Evolutionary conservation across 2,797 vertebrate genomes (phyloP).

Genomic region (Thunnus albacares): DNA sequence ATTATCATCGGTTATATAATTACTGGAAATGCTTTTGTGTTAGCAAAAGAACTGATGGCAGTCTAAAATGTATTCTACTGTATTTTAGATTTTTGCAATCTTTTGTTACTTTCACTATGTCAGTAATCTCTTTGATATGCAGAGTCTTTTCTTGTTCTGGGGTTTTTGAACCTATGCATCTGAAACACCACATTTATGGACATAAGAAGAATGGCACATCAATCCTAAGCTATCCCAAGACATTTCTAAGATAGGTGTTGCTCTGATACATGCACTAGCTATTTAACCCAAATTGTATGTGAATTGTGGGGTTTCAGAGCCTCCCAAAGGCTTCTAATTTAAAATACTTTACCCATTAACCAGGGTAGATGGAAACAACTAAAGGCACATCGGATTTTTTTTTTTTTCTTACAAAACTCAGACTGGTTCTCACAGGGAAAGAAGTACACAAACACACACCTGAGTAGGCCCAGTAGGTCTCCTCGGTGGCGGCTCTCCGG

Average conservation of each 20-base stretch:
- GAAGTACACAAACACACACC: conserved; percentile 73
- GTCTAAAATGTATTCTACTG: neutral
- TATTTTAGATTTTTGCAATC: neutral
- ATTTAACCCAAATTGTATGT: neutral
- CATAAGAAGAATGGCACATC: neutral
- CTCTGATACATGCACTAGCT: neutral
- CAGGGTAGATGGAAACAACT: neutral
- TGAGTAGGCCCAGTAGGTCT: conserved; percentile 97
- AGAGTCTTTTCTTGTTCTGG: neutral
- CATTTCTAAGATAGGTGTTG: conserved; percentile 1
- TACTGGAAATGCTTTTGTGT: neutral
- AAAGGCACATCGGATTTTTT: neutral
- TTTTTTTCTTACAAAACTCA: neutral
- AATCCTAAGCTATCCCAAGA: neutral
- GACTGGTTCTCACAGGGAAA: neutral
- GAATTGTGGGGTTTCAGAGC: neutral
- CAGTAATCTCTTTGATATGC: neutral
- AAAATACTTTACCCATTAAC: neutral
- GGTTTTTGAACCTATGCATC: neutral
- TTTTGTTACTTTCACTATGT: neutral
- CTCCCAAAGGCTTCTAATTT: neutral
- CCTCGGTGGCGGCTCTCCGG: conserved; percentile 90
- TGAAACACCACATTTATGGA: neutral
- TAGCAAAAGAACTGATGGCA: neutral
- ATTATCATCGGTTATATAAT: neutral